Conservation (phyloP, 2,888 invertebrate species). For the Erpobdella octoculata region DNA sequence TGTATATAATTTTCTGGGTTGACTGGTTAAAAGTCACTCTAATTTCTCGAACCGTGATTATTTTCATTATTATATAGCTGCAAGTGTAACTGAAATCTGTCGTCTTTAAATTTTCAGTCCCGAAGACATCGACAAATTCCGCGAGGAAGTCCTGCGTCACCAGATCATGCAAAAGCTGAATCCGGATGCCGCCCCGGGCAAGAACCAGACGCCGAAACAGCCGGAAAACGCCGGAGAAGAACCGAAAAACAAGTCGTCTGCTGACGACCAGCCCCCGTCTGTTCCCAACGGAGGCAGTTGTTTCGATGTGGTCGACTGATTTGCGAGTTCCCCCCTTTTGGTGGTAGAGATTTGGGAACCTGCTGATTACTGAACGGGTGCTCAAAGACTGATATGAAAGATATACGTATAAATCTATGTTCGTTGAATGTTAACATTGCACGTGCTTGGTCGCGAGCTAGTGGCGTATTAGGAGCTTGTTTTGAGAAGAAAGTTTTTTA, state of each 20-base stretch:
- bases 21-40: not conserved
- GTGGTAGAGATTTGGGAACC: not conserved
- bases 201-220: not conserved
- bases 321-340: not conserved
- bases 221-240: too few species aligned
- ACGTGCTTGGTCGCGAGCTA: too few species aligned
- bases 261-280: not conserved
- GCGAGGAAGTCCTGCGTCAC: conserved; percentile 81
- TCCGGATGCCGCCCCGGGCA: not conserved
- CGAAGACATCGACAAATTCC: conserved; percentile 88
- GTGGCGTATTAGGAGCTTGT: too few species aligned
- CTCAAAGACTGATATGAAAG: too few species aligned
- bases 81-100: not conserved
- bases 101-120: conserved; percentile 59
- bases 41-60: not conserved
- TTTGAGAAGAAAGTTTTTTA: too few species aligned
- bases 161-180: conserved; percentile 51
- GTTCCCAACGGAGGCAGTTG: not conserved
- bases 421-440: too few species aligned
- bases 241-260: not conserved
- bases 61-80: not conserved
- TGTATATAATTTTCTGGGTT: not conserved
- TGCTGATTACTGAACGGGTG: too few species aligned
- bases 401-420: too few species aligned
- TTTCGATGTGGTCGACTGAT: not conserved